Evolutionary conservation across 2,888 invertebrate species (phyloP).

Genomic region (Pollenia angustigena): DNA sequence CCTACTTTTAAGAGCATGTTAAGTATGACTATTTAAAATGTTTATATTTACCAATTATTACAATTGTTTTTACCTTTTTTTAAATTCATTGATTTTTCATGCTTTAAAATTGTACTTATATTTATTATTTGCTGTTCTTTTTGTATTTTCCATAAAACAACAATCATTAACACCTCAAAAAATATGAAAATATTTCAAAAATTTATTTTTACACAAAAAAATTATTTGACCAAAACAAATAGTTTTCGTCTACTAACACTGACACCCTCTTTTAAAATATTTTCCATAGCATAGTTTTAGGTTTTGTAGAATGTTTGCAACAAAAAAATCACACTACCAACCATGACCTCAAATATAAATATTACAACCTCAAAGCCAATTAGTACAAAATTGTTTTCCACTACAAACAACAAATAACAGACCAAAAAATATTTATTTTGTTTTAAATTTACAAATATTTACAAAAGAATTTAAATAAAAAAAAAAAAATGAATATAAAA

Average conservation of each 20-base stretch:
- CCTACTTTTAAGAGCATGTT: background rate
- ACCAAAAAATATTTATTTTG: slow-evolving; percentile 31
- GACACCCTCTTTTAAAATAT: background rate
- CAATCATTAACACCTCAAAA: slow-evolving; percentile 16
- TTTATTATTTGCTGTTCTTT: background rate
- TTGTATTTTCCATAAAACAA: background rate
- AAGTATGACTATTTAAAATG: too few relatives aligned
- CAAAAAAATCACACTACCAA: slow-evolving; percentile 49
- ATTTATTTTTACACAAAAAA: slow-evolving; percentile 6
- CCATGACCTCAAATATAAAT: slow-evolving; percentile 67
- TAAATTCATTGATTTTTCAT: background rate
- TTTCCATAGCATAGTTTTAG: slow-evolving; percentile 23
- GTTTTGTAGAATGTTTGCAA: slow-evolving; percentile 17
- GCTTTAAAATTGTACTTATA: background rate
- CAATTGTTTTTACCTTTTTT: background rate
- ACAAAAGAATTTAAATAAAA: slow-evolving; percentile 18
- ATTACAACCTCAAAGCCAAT: slow-evolving; percentile 70
- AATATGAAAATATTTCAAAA: slow-evolving; percentile 18
- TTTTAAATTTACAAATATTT: slow-evolving; percentile 64
- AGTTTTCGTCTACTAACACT: slow-evolving; percentile 23
- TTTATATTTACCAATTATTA: too few relatives aligned
- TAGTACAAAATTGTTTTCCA: slow-evolving; percentile 66
- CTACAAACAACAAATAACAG: slow-evolving; percentile 43
- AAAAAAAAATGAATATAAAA: slow-evolving; percentile 7
- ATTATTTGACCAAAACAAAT: slow-evolving; percentile 40